phyloP scores from a whole-genome alignment of 64 coral and sea anemone species.

The Pocillopora damicornis region DNA sequence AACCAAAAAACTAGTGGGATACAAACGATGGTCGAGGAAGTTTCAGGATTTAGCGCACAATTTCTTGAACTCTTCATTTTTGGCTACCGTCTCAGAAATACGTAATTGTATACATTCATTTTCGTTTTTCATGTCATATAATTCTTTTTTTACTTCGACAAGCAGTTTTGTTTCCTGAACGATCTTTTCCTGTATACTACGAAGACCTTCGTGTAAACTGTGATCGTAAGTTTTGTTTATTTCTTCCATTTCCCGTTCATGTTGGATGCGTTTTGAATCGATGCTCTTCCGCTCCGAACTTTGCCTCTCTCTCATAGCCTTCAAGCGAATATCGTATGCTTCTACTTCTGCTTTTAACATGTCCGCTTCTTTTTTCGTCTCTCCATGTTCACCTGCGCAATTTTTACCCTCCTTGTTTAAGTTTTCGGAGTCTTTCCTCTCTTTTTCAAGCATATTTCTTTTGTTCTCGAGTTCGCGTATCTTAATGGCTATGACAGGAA shows the following conservation, averaged over 20 bases:
- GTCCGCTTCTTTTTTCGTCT: not conserved
- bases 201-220: not conserved
- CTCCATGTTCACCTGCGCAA: not conserved
- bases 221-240: not conserved
- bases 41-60: not conserved
- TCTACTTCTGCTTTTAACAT: not conserved
- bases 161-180: not conserved
- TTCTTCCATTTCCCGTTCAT: not conserved
- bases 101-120: not conserved
- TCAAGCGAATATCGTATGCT: not conserved
- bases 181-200: slow-evolving; percentile 3
- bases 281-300: not conserved
- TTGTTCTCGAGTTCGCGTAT: not conserved
- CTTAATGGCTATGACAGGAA: not conserved
- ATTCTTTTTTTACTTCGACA: not conserved
- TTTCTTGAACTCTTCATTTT: not conserved
- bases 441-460: not conserved
- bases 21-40: not conserved
- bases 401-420: not conserved
- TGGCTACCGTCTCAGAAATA: not conserved
- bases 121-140: not conserved
- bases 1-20: not conserved
- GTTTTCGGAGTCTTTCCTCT: not conserved
- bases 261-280: not conserved
- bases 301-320: not conserved